Evolutionary conservation across 2,888 invertebrate genomes (phyloP), one percentile per base, ranked within the genome.

Genomic region (Standfussiana lucernea): DNA sequence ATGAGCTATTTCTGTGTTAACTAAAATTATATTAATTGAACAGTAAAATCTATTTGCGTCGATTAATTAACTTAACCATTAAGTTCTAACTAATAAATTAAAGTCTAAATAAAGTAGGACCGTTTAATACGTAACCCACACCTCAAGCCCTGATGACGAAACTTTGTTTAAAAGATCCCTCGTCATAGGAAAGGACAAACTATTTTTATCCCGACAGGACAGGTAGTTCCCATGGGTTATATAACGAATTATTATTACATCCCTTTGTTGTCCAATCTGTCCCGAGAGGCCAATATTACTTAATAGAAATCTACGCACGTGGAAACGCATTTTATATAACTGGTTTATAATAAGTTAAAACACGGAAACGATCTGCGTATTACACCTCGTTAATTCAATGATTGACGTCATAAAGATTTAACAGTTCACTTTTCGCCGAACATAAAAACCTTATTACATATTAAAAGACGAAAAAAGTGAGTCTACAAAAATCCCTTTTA

Each of bases 401-500:
- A 72, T 75, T 77, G 84, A 84, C 83, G 74, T 84, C 82, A 78
- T 72, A 82, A 85, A 84, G 40, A 69, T 81, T 84, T 67, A 85
- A 85, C 82, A 75, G 78, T 78, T 69, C 15, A 72, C 72, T 72
- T 77, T 84, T 72, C 64, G 37, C 56, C n/a, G 66, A 72, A 70
- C 72, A 75, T 78, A 69, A 78, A 80, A 81, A 62, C n/a, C 59
- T 67, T 73, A 72, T 65, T 42, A 72, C 64, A 42, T 56, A 81
- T 84, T 81, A 77, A 84, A 77, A 62, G 18, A 35, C 28, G 67
- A 74, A 73, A 73, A 77, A 84, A 68, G 32, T 42, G 28, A 64
- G 65, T 61, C 53, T 65, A 70, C 71, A 56, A 81, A 84, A 83
- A 62, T 70, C 67, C 50, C 40, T 40, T 74, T 71, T 71, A 69